Base-by-base conservation (phyloP, 2,113 vertebrate species). In the Lucifuga dentata region DNA sequence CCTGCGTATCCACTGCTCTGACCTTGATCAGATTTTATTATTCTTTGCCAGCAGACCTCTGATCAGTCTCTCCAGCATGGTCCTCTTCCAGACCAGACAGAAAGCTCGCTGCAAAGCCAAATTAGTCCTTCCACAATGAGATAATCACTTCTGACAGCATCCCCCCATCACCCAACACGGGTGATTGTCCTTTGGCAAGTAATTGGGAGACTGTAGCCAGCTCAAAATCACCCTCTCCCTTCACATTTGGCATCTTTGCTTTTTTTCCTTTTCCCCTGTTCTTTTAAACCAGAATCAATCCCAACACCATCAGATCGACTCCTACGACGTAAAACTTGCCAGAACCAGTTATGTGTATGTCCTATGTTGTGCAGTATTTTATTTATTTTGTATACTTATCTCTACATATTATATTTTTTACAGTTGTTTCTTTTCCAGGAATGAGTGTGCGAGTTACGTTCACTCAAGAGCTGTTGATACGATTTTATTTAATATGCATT, bases 361-460 rank as follows among this genome's bases (percentile, higher is more conserved):
- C 66, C 59, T 58, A 46, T 85, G 62, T 86, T 73, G 65, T 85
- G 38, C 81, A 86, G 84, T 87, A 86, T 88, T 89, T 81, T 80
- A 86, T 90, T 90, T 89, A 90, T 90, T 90, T 80, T 79, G 40
- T 88, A 19, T 67, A 74, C 50, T 65, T 76, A 63, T 76, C 70
- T 88, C 67, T 71, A 68, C 50, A 70, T 73, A 78, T 79, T 86
- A 83, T 81, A 70, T 85, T 86, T 87, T 82, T 76, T 65, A 48
- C 51, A 48, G 46, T 43, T 23, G 35, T 68, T 66, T 74, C 24
- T 56, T 73, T 63, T 83, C 46, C 12, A 17, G 51, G 23, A 17
- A 59, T 68, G 66, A 69, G 24, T 16, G 50, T 52, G 35, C 49
- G 55, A 68, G 52, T 70, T 16, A 33, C 48, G 46, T 60, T 78